Conservation (phyloP, 2,113 vertebrate species). For the Tringa solitaria region DNA sequence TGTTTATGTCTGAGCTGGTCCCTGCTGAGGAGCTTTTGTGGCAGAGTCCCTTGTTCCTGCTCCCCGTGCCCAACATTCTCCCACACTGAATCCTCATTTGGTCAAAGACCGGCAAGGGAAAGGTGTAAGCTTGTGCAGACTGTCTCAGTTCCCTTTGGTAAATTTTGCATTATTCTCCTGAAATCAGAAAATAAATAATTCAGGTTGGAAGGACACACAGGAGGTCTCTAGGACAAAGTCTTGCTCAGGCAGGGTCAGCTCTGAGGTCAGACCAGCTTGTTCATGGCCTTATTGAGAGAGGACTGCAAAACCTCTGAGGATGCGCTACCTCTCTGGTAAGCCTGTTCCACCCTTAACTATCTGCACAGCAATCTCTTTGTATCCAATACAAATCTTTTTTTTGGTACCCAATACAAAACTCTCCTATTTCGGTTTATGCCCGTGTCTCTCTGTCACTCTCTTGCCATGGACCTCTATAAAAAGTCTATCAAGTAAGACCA, state of each 20-base stretch:
- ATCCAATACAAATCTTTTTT: no score
- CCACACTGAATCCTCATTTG: accelerated
- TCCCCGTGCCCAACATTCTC: not conserved
- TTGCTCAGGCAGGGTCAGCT: not conserved
- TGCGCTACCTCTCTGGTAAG: not conserved
- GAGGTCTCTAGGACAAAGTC: not conserved
- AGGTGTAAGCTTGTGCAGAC: not conserved
- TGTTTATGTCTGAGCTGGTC: not conserved
- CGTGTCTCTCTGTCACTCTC: not conserved
- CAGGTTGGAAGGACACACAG: not conserved
- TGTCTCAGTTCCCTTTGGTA: not conserved
- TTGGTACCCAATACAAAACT: not conserved
- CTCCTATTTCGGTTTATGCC: not conserved
- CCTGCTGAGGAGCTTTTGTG: not conserved
- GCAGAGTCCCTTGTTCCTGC: not conserved
- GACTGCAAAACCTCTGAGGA: not conserved
- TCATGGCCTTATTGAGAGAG: not conserved
- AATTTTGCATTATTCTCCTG: not conserved
- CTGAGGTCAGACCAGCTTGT: not conserved
- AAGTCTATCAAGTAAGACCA: not conserved
- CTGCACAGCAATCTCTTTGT: not conserved
- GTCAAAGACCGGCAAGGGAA: not conserved
- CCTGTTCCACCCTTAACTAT: not conserved
- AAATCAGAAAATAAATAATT: not conserved
- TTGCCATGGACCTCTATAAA: not conserved